Conservation (phyloP, 2,888 invertebrate species). For the Hirtodrosophila trivittata region DNA sequence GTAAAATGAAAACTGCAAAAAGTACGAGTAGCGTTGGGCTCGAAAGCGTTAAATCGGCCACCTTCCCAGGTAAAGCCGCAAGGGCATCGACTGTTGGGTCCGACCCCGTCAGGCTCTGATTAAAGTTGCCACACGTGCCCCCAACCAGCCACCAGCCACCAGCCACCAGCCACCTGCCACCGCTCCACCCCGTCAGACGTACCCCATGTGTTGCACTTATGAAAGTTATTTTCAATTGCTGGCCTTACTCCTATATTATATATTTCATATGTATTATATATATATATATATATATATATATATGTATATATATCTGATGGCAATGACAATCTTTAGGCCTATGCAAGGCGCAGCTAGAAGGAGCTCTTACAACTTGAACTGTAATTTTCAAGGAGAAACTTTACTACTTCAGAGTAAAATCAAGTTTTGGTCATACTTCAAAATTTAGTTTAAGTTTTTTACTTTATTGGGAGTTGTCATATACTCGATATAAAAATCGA, state of each 20-base stretch:
- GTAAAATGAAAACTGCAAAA: constrained; percentile 71
- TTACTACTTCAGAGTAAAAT: too few relatives aligned
- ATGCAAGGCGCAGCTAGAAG: background rate
- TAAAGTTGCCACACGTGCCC: constrained; percentile 42
- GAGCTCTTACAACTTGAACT: background rate
- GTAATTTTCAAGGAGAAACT: background rate
- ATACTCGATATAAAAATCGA: too few relatives aligned
- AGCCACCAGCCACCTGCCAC: too few relatives aligned
- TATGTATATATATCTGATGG: background rate
- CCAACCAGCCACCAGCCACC: background rate
- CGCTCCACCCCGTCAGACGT: background rate
- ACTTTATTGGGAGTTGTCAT: too few relatives aligned
- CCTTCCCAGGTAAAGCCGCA: constrained; percentile 25
- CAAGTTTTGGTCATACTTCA: too few relatives aligned
- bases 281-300: too few relatives aligned
- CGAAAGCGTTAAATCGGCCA: constrained; percentile 48
- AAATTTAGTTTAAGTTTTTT: too few relatives aligned
- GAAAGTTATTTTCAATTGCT: constrained; percentile 12
- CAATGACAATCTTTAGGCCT: background rate
- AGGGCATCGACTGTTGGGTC: constrained; percentile 45
- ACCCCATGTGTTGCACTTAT: constrained; percentile 4
- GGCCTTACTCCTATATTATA: too few relatives aligned
- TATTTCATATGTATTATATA: too few relatives aligned
- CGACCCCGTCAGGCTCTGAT: constrained; percentile 34
- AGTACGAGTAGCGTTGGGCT: constrained; percentile 32